A percentile compares a stretch with the other conserved stretches of the same genome.
These are phyloP conservation scores for Itoplectis maculator DNA, from an alignment of 2,888 invertebrate genomes.

Conservation along the genomic window DNA sequence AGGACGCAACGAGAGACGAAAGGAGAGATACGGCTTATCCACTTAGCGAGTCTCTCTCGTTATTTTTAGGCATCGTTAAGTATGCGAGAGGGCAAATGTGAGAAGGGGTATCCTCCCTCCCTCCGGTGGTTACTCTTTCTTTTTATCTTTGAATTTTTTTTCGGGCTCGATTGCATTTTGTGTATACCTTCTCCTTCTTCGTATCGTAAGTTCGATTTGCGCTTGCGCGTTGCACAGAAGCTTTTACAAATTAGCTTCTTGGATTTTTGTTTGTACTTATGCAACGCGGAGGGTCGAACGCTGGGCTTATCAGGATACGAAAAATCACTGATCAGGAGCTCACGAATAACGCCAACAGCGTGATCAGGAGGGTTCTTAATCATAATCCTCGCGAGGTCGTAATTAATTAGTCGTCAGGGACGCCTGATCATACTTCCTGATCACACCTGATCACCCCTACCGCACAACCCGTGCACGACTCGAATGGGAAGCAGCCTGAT, in stretches of 20 bases:
- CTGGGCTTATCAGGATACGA: background rate
- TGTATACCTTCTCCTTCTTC: background rate
- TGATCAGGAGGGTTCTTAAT: too few species aligned
- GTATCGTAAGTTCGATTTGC: background rate
- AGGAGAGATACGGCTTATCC: constrained; percentile 61
- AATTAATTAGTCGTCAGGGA: too few species aligned
- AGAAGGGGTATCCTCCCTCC: constrained; percentile 32
- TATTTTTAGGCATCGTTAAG: constrained; percentile 68
- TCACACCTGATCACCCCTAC: too few species aligned
- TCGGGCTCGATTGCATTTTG: background rate
- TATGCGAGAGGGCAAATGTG: constrained; percentile 39
- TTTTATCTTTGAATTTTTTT: background rate
- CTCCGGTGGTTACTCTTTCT: constrained; percentile 35
- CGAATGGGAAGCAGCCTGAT: too few species aligned
- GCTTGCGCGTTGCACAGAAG: background rate
- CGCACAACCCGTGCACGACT: too few species aligned
- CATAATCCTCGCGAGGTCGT: too few species aligned
- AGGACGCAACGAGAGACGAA: constrained; percentile 40
- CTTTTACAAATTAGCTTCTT: background rate
- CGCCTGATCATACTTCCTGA: too few species aligned
- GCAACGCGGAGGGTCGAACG: background rate
- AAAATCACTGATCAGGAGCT: background rate
- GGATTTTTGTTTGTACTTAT: background rate
- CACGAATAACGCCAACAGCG: too few species aligned
- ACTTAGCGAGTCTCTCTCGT: constrained; percentile 62